Evolutionary conservation across 2,797 vertebrate genomes (phyloP).

Genomic region (Protonibea diacanthus): DNA sequence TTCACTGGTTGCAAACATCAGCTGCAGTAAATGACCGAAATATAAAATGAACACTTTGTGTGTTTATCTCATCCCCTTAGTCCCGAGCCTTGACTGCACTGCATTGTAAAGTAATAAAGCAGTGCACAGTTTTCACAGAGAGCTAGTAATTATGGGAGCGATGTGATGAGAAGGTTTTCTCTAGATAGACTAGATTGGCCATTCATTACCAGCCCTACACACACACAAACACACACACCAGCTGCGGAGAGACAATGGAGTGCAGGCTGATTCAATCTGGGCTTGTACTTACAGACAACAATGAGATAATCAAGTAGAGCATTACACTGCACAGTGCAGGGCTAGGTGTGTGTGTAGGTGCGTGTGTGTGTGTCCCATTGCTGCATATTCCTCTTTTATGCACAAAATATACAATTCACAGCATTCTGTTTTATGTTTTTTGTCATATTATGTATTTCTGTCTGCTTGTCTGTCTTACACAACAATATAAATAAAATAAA

Average conservation of each 20-base stretch:
- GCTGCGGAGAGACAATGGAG: slow-evolving; percentile 96
- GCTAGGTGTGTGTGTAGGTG: slow-evolving; percentile 62
- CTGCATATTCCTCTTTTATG: slow-evolving; percentile 2
- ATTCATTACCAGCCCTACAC: slow-evolving; percentile 93
- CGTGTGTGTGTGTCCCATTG: slow-evolving; percentile 30
- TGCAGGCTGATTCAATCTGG: slow-evolving; percentile 98
- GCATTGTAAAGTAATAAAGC: slow-evolving; percentile 90
- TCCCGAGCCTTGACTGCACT: slow-evolving; percentile 47
- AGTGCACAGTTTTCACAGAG: slow-evolving; percentile 87
- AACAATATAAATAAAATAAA: background rate
- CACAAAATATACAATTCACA: background rate
- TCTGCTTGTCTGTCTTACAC: background rate
- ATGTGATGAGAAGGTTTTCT: slow-evolving; percentile 94
- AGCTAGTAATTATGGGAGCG: slow-evolving; percentile 98
- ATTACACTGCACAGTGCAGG: slow-evolving; percentile 90
- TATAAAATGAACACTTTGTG: slow-evolving; percentile 60
- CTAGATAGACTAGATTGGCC: slow-evolving; percentile 98
- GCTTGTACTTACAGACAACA: slow-evolving; percentile 99
- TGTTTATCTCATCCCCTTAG: slow-evolving; percentile 58
- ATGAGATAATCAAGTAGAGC: slow-evolving; percentile 98
- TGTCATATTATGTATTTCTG: background rate
- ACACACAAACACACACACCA: slow-evolving; percentile 82
- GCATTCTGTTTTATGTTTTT: background rate
- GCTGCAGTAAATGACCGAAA: slow-evolving; percentile 63
- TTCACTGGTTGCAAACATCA: slow-evolving; percentile 38